Conservation (phyloP, 2,888 invertebrate genomes). For the Euplagia quadripunctaria region DNA sequence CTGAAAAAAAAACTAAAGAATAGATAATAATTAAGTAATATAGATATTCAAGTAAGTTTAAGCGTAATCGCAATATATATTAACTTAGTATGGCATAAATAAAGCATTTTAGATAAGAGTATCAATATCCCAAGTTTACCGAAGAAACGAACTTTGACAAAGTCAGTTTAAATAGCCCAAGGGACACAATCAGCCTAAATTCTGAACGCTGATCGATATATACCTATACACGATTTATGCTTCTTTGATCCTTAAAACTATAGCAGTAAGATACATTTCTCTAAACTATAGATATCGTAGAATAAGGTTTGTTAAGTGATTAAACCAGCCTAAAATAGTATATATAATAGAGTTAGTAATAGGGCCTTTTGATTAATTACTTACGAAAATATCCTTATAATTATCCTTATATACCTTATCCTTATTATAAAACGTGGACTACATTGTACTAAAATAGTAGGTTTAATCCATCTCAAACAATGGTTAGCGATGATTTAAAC, state of each 20-base stretch:
- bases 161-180: constrained; percentile 38
- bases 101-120: constrained; percentile 26
- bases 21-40: too few relatives aligned
- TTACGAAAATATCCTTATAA: not conserved
- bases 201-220: constrained; percentile 48
- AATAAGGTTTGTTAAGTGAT: not conserved
- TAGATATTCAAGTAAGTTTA: not conserved
- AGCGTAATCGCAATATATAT: not conserved
- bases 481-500: too few relatives aligned
- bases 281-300: not conserved
- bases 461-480: not conserved
- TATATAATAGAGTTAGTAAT: not conserved
- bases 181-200: constrained; percentile 57
- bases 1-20: too few relatives aligned
- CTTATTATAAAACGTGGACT: not conserved
- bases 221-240: constrained; percentile 14
- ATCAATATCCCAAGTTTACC: constrained; percentile 41
- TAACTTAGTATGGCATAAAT: constrained; percentile 16
- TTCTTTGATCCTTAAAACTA: constrained; percentile 15
- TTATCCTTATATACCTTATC: not conserved
- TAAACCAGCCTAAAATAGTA: not conserved
- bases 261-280: constrained; percentile 11
- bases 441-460: not conserved
- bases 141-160: constrained; percentile 45
- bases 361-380: not conserved